Base-by-base conservation (phyloP, 2,113 vertebrate genomes). In the Bubalus kerabau region DNA sequence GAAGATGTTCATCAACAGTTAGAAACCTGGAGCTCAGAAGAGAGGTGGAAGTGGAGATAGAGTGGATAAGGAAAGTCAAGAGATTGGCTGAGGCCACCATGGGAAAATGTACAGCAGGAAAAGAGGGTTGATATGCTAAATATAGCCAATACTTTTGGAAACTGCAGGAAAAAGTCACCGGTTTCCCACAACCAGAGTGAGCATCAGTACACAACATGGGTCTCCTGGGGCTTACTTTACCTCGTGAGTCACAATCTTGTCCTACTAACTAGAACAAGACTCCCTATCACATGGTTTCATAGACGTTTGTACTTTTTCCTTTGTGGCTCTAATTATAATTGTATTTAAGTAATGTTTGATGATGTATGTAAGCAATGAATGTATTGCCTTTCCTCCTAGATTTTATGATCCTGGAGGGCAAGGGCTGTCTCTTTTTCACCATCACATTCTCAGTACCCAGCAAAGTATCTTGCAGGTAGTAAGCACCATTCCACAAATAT, bases 181-280 rank as follows among this genome's bases (percentile, higher is more conserved):
- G 32, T 81, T 96, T 97, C 96, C 90, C 96, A 97, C 83, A 93
- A 84, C 30, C 87, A 64, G 59, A 46, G 30, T 56, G 86, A 76
- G 21, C n/a, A 46, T 59, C 67, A 26, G 78, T 17, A 81, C 56
- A 91, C n/a, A 82, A 46, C 84, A 78, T 4, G 11, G 28, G 52
- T 94, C 97, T 95, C 96, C 32, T 60, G 86, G 71, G 91, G 52
- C 19, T 92, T 50, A 54, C 67, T 95, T 74, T 76, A 50, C 87
- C 21, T 57, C 32, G 1, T 62, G 96, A 97, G 43, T 90, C 78
- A 59, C 36, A 90, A 11, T 26, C 36, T 84, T 40, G 30, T 95
- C 74, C 71, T 46, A 36, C 21, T 60, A 80, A 81, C 80, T 67
- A 57, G 46, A 95, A 56, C 52, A 76, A 86, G 46, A 7, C 71